Base-by-base conservation (phyloP, 1,140 invertebrate genomes). In the Drosophila virilis region DNA sequence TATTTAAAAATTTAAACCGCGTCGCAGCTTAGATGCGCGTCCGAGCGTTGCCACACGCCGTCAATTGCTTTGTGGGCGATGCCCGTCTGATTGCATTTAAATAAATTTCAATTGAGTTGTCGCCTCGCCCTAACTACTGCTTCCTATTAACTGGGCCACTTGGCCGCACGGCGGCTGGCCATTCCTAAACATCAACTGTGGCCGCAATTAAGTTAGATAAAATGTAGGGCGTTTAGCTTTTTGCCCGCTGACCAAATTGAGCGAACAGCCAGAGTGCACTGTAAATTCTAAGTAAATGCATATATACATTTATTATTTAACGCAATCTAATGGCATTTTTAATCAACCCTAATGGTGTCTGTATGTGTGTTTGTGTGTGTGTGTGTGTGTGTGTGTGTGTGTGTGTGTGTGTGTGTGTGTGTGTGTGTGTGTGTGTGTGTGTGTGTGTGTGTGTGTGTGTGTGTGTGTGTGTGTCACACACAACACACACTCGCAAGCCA, bases 71-170 rank as follows among this genome's bases (percentile, higher is more conserved):
- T 60, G 80, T 78, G 66, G 71, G 76, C 80, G 66, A 67, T 67
- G 80, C 8, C 15, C 66, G 43, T 60, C 71, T 71, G 71, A 65
- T 84, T 82, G 77, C 80, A 84, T 79, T 82, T 83, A 45, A 84
- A 76, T 79, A 82, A 82, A 84, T 79, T 79, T 82, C 66, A 82
- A 79, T 84, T 84, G 76, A 71, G 66, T 72, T 65, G 71, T 76
- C 76, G 79, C 70, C 77, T 60, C 38, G 33, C 45, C 69, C 51
- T 22, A 57, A 40, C 52, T 64, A 58, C 59, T 72, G 42, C 43
- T 15, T 43, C 4, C 28, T 45, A 46, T n/a, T 33, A 38, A 22
- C 48, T 35, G 45, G 7, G 22, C 22, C 46, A 48, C 22, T 51
- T 59, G 40, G 32, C 55, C 33, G 55, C 10, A 4, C 22, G 22